phyloP scores from a whole-genome alignment of 1,140 invertebrate species.

The Drosophila pallidifrons region DNA sequence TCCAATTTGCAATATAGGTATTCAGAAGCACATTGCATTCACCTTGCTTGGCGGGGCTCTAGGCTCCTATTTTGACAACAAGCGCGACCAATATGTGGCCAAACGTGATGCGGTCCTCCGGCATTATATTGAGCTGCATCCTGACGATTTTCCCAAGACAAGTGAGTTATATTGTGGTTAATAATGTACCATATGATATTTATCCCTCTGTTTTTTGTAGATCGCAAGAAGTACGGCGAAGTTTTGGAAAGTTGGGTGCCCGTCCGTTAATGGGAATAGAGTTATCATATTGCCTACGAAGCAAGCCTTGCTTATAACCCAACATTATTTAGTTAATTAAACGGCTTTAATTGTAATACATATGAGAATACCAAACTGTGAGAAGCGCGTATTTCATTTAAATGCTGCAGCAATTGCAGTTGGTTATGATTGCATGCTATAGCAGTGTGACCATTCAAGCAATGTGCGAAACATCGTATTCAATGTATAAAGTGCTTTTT shows the following conservation, averaged over 20 bases:
- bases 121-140: slow-evolving; percentile 90
- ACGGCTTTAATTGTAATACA: slow-evolving; percentile 74
- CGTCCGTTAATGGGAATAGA: slow-evolving; percentile 86
- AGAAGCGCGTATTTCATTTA: slow-evolving; percentile 3
- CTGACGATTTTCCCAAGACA: slow-evolving; percentile 89
- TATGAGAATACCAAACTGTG: slow-evolving; percentile 39
- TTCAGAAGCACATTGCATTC: slow-evolving; percentile 86
- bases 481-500: neutral
- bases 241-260: slow-evolving; percentile 88
- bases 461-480: neutral
- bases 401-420: neutral
- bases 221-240: slow-evolving; percentile 87
- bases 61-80: slow-evolving; percentile 83
- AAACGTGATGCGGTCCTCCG: slow-evolving; percentile 89
- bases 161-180: slow-evolving; percentile 81
- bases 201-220: slow-evolving; percentile 85
- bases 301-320: slow-evolving; percentile 15
- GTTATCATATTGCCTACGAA: neutral
- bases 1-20: slow-evolving; percentile 85
- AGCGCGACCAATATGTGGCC: slow-evolving; percentile 85
- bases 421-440: neutral
- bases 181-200: neutral
- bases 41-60: slow-evolving; percentile 68
- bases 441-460: slow-evolving; percentile 6
- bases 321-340: slow-evolving; percentile 70